Conservation (phyloP, 1,140 invertebrate species). For the Charaxes varanes region DNA sequence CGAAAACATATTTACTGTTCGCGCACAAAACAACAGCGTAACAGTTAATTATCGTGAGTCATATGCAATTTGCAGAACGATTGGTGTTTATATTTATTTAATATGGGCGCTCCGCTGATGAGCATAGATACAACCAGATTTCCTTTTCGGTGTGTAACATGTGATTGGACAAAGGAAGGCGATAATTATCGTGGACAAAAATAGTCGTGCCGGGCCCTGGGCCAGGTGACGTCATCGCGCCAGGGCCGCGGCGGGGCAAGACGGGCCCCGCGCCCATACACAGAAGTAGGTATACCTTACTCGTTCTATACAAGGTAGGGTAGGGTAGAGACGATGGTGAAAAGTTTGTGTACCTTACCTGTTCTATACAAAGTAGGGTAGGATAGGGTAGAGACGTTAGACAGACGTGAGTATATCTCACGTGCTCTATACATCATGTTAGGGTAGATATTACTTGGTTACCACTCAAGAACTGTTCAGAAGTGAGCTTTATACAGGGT, state of each 20-base stretch:
- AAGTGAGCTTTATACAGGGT: no score
- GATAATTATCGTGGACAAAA: constrained; percentile 69
- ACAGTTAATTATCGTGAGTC: constrained; percentile 16
- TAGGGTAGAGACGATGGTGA: no score
- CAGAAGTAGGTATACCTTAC: no score
- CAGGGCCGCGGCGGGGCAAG: constrained; percentile 68
- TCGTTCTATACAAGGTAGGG: no score
- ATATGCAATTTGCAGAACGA: constrained; percentile 14
- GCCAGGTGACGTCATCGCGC: constrained; percentile 68
- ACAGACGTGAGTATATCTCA: no score
- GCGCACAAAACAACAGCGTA: constrained; percentile 6
- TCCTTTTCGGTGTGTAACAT: constrained; percentile 54
- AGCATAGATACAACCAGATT: constrained; percentile 47
- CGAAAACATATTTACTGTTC: constrained; percentile 5
- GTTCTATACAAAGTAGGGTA: no score
- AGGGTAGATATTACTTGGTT: no score
- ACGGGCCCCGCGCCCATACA: constrained; percentile 71
- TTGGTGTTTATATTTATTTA: constrained; percentile 1
- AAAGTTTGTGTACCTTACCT: no score
- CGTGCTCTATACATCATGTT: no score
- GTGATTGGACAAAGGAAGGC: constrained; percentile 62
- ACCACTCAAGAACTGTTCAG: no score
- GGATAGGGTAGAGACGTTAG: no score
- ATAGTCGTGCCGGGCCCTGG: constrained; percentile 69
- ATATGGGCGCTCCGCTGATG: no score